Evolutionary conservation across 2,888 invertebrate species (phyloP).

Genomic region (Drosophila prostipennis): DNA sequence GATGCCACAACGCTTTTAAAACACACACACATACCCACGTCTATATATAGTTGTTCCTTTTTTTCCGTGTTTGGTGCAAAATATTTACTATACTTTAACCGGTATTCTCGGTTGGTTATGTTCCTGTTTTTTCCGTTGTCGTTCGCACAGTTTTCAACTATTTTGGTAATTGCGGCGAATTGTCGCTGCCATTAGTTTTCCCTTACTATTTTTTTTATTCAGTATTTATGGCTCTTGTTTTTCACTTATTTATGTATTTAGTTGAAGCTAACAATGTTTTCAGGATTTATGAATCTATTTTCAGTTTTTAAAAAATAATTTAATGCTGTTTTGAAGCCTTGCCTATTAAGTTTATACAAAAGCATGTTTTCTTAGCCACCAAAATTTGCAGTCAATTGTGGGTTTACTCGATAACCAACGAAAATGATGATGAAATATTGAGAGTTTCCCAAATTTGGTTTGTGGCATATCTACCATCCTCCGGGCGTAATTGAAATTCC

Average conservation of each 20-base stretch:
- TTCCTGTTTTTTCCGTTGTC: conserved; percentile 65
- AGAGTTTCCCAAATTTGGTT: conserved; percentile 2
- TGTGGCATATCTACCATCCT: conserved; percentile 7
- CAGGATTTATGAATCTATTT: conserved; percentile 31
- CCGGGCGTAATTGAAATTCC: conserved; percentile 67
- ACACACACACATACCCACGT: no score
- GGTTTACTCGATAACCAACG: not conserved
- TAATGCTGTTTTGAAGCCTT: not conserved
- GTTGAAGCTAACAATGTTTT: conserved; percentile 11
- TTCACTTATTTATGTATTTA: conserved; percentile 21
- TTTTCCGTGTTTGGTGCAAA: conserved; percentile 25
- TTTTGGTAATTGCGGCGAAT: conserved; percentile 44
- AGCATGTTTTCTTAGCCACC: not conserved
- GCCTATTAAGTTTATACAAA: no score
- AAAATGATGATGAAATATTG: conserved; percentile 4
- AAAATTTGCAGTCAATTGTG: not conserved
- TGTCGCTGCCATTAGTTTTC: conserved; percentile 36
- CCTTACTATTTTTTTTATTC: conserved; percentile 5
- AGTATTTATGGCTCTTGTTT: conserved; percentile 14
- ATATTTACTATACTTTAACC: conserved; percentile 47
- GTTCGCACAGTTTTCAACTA: conserved; percentile 41
- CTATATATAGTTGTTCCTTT: conserved; percentile 10
- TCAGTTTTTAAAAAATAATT: conserved; percentile 4
- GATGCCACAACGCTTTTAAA: conserved; percentile 40
- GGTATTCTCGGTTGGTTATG: conserved; percentile 43